Evolutionary conservation across 1,140 invertebrate genomes (phyloP).

Genomic region (Acromyrmex charruanus): DNA sequence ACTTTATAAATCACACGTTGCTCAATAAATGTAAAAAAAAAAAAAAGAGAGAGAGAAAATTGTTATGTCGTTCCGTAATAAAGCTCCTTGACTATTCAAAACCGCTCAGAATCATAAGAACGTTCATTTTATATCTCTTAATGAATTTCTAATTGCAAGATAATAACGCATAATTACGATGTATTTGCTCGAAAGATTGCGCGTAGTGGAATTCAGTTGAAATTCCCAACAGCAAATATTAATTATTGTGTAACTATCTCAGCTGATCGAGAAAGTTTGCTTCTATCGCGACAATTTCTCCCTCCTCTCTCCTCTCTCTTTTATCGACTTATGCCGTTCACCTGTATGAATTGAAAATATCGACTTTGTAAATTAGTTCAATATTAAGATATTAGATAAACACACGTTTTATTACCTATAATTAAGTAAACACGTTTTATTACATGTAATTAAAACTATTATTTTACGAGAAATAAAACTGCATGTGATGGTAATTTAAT

Average conservation of each 20-base stretch:
- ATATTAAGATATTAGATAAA: not conserved
- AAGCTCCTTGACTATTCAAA: conserved; percentile 32
- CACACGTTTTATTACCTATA: not conserved
- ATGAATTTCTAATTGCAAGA: conserved; percentile 68
- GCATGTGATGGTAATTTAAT: not conserved
- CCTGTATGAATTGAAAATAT: not conserved
- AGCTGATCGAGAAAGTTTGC: conserved; percentile 15
- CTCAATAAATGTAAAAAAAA: not conserved
- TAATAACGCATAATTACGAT: conserved; percentile 52
- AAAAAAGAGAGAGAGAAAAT: not conserved
- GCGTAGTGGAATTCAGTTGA: not conserved
- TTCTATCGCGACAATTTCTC: conserved; percentile 7
- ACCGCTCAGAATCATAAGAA: conserved; percentile 1
- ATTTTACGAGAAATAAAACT: not conserved
- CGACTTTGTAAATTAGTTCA: conserved; percentile 16
- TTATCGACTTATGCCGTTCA: not conserved
- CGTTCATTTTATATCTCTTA: conserved; percentile 23
- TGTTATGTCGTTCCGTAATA: not conserved
- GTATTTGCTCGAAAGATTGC: conserved; percentile 29
- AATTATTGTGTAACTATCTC: conserved; percentile 40
- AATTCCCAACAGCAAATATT: conserved; percentile 49
- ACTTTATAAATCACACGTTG: conserved; percentile 10
- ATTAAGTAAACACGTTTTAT: not conserved
- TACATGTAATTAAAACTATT: not conserved
- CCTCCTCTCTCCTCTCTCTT: not conserved